These are phyloP conservation scores for Odobenus rosmarus DNA, from an alignment of 2,113 vertebrate species.

Conservation along the genomic window DNA sequence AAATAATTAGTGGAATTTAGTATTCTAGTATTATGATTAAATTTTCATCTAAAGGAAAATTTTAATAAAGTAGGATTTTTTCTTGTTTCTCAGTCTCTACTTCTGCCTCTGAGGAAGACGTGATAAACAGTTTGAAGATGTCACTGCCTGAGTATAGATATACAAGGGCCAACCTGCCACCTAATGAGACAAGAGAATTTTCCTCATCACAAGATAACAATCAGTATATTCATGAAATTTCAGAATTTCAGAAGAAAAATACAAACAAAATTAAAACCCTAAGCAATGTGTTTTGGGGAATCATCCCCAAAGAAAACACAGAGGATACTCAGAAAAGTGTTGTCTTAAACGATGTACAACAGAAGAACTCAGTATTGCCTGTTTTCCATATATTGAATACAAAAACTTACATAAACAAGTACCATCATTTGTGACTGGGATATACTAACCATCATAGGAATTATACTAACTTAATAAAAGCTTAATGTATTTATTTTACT, in stretches of 20 bases:
- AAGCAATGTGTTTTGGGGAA: slow-evolving; percentile 60
- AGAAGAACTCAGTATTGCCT: slow-evolving; percentile 72
- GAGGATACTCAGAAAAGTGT: slow-evolving; percentile 77
- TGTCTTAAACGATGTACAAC: slow-evolving; percentile 70
- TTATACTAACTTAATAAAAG: slow-evolving; percentile 71
- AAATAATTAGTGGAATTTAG: slow-evolving; percentile 33
- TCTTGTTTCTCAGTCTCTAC: slow-evolving; percentile 59
- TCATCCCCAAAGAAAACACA: slow-evolving; percentile 70
- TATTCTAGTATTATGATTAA: slow-evolving; percentile 1
- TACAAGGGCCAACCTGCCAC: neutral
- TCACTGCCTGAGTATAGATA: neutral
- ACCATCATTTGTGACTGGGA: slow-evolving; percentile 30
- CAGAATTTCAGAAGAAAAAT: slow-evolving; percentile 52
- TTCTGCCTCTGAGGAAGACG: slow-evolving; percentile 38
- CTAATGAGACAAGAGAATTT: neutral
- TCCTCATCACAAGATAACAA: neutral
- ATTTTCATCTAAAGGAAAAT: slow-evolving; percentile 27
- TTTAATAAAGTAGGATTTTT: slow-evolving; percentile 41
- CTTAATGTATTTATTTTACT: slow-evolving; percentile 31
- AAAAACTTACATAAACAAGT: slow-evolving; percentile 4
- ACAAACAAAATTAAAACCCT: slow-evolving; percentile 53
- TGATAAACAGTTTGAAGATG: neutral
- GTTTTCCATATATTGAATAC: slow-evolving; percentile 63
- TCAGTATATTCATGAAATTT: neutral
- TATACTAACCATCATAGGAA: slow-evolving; percentile 44